Base-by-base conservation (phyloP, 2,888 invertebrate species). In the Crioceris asparagi region DNA sequence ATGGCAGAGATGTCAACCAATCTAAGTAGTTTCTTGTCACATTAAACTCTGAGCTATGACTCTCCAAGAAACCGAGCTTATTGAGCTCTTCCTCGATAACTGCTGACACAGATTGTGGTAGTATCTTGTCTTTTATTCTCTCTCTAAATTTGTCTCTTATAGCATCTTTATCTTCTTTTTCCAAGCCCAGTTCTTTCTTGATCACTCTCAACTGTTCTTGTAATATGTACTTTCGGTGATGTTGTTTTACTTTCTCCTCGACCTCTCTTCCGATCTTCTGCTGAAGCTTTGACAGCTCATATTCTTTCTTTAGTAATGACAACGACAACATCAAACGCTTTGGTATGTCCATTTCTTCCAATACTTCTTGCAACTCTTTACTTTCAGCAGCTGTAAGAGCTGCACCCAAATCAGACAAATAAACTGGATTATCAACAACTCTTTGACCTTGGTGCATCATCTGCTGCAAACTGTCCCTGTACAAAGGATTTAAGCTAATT, bases 21-120 rank as follows among this genome's bases (percentile, higher is more conserved):
- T 99, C 98, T n/a, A 99, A 74, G 66, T 99, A 99, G 67, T 98
- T 99, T 29, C 98, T 76, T 2, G 96, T 96, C 0, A 97, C 96
- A 64, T 93, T 96, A 64, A 98, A 99, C 69, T 99, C 98, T 0
- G 96, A 96, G 49, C 97, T 97, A 62, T 98, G 97, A 57, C 90
- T 90, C 64, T 99, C 98, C 31, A 99, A 67, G 59, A 96, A 93
- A 57, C 83, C 80, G 4, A 99, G 69, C 64, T 98, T 99, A 59
- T 79, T 87, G 14, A 98, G 70, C 63, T 99, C 98, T 62, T 99
- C 98, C 41, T 97, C 93, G 18, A 99, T 84, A 2, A 98, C 97
- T 29, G 83, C 82, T 72, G 83, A 85, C 3, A 96, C 86, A 29
- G 83, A 79, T 46, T 77, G 72, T 0, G 98, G 98, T 12, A 99